Evolutionary conservation across 2,888 invertebrate genomes (phyloP).

Genomic region (Acleris sparsana): DNA sequence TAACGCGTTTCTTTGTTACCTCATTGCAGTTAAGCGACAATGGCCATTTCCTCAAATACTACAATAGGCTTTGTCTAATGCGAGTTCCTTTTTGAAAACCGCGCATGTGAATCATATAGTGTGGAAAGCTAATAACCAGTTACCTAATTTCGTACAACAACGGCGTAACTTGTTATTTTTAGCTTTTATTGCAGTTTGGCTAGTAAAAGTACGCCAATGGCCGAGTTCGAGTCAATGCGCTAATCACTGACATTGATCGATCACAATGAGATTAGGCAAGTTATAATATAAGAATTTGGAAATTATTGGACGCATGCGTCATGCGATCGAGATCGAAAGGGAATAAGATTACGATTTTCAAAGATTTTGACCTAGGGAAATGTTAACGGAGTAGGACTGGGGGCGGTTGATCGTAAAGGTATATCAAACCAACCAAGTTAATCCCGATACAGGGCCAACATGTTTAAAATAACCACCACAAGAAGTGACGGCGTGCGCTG

Average conservation of each 20-base stretch:
- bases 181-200: neutral
- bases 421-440: too few relatives aligned
- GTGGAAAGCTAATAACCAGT: constrained; percentile 39
- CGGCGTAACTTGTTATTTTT: neutral
- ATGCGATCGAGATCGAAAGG: neutral
- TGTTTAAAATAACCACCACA: neutral
- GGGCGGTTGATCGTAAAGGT: too few relatives aligned
- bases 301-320: constrained; percentile 12
- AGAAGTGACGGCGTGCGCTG: neutral
- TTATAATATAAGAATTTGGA: constrained; percentile 14
- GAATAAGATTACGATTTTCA: too few relatives aligned
- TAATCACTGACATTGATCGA: constrained; percentile 19
- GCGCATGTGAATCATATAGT: constrained; percentile 52
- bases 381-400: too few relatives aligned
- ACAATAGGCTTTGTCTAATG: constrained; percentile 70
- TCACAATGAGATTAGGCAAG: constrained; percentile 13
- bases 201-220: constrained; percentile 3
- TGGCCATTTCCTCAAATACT: constrained; percentile 59
- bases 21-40: constrained; percentile 60
- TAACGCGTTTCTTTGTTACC: constrained; percentile 67
- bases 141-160: neutral
- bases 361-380: too few relatives aligned
- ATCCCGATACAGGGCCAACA: too few relatives aligned
- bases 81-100: constrained; percentile 49
- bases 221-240: constrained; percentile 3